Percentiles rank a stretch among this genome's conserved stretches.
Evolutionary conservation across 1,140 invertebrate genomes (phyloP).

Genomic region (Andrena cerasifolii): DNA sequence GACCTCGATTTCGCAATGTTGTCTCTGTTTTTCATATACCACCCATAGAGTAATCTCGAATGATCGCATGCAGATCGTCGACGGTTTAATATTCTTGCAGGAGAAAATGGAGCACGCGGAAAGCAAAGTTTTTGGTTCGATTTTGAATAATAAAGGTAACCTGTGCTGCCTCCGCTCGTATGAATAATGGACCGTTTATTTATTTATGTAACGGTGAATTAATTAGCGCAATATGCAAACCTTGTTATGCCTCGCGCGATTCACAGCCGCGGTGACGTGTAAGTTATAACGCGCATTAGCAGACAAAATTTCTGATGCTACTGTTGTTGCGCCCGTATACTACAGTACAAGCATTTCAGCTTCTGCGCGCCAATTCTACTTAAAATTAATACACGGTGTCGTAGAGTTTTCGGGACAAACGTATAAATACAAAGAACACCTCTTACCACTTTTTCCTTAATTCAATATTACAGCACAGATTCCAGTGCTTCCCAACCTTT

Average conservation of each 20-base stretch:
- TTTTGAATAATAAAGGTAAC: slow-evolving; percentile 39
- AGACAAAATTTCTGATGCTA: slow-evolving; percentile 2
- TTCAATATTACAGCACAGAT: no score
- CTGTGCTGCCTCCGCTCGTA: background rate
- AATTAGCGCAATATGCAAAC: slow-evolving; percentile 30
- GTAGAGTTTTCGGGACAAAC: no score
- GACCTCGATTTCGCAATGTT: no score
- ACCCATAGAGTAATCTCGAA: background rate
- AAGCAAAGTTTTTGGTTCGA: slow-evolving; percentile 37
- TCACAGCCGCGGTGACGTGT: background rate
- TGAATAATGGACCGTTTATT: slow-evolving; percentile 36
- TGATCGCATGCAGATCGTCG: no score
- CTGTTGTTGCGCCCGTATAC: background rate
- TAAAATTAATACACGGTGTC: no score
- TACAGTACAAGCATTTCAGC: no score
- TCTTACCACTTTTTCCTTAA: no score
- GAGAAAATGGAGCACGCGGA: background rate
- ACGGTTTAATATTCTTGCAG: background rate
- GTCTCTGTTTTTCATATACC: background rate
- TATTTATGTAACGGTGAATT: slow-evolving; percentile 44
- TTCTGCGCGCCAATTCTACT: no score
- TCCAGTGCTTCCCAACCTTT: no score
- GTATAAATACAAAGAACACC: no score
- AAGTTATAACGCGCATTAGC: slow-evolving; percentile 7
- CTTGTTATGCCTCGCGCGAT: background rate